A percentile compares a stretch with the other conserved stretches of the same genome.
These are phyloP conservation scores for Drosophila emarginata DNA, from an alignment of 2,888 invertebrate species.

Conservation along the genomic window DNA sequence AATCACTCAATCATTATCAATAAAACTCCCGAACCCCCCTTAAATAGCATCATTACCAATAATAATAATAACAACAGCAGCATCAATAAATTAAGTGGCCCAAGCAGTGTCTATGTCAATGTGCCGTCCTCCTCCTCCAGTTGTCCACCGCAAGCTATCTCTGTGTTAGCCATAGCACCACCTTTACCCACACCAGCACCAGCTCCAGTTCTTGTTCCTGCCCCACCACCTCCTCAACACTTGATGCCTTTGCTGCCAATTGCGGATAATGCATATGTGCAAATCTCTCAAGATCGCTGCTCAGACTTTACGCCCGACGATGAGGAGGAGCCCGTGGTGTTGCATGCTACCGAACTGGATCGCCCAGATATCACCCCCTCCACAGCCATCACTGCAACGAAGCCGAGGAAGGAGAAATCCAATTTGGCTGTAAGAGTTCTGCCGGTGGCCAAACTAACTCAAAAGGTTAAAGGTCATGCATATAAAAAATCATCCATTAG, in stretches of 20 bases:
- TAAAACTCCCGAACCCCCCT: constrained; percentile 79
- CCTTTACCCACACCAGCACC: constrained; percentile 14
- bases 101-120: constrained; percentile 57
- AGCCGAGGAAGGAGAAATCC: constrained; percentile 81
- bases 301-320: constrained; percentile 81
- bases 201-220: constrained; percentile 18
- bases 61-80: constrained; percentile 15
- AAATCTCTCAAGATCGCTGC: constrained; percentile 80
- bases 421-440: constrained; percentile 79
- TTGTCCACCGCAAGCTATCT: constrained; percentile 28
- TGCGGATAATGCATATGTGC: constrained; percentile 81
- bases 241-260: constrained; percentile 77
- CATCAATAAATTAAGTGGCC: constrained; percentile 27
- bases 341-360: constrained; percentile 64
- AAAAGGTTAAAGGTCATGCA: constrained; percentile 81
- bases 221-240: constrained; percentile 28
- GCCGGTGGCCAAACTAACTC: constrained; percentile 80
- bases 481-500: constrained; percentile 80
- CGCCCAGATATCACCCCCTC: constrained; percentile 42
- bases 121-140: constrained; percentile 44
- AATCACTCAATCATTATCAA: constrained; percentile 82
- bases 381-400: constrained; percentile 40
- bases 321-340: constrained; percentile 81
- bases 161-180: constrained; percentile 16
- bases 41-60: constrained; percentile 25